These are phyloP conservation scores for Acanthochromis polyacanthus DNA, from an alignment of 2,113 vertebrate species.

Conservation along the genomic window DNA sequence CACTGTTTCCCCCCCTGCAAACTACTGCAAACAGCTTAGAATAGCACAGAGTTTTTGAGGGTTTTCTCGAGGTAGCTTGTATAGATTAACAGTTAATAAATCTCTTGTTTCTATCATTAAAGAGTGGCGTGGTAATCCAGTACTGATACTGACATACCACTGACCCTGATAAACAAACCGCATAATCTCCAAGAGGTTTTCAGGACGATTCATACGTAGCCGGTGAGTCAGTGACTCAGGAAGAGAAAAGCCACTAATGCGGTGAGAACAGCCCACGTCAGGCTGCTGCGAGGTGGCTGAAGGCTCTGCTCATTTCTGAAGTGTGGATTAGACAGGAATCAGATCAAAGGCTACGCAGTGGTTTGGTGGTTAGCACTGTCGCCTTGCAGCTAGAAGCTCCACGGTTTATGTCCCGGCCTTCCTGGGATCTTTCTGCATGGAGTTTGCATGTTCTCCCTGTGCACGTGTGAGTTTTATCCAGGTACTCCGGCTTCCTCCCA, in stretches of 20 bases:
- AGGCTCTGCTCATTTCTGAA: not conserved
- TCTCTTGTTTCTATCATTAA: not conserved
- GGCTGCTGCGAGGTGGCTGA: not conserved
- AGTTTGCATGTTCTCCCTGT: no score
- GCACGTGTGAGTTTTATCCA: no score
- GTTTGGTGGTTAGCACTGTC: no score
- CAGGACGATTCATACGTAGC: not conserved
- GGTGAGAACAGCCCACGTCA: not conserved
- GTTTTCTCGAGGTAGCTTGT: no score
- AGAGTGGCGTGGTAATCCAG: not conserved
- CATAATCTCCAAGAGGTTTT: not conserved
- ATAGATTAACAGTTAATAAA: not conserved
- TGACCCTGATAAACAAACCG: slow-evolving; percentile 6
- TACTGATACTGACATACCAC: not conserved
- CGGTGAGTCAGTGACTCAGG: slow-evolving; percentile 40
- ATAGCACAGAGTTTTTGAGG: no score
- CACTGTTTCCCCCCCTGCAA: no score
- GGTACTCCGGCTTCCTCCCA: no score
- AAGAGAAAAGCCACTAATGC: not conserved
- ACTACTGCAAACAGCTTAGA: not conserved
- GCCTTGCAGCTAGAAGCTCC: no score
- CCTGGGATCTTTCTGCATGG: no score
- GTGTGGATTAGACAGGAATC: not conserved
- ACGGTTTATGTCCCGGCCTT: no score
- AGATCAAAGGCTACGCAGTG: not conserved